phyloP scores from a whole-genome alignment of 2,113 vertebrate genomes.

The Pandion haliaetus region DNA sequence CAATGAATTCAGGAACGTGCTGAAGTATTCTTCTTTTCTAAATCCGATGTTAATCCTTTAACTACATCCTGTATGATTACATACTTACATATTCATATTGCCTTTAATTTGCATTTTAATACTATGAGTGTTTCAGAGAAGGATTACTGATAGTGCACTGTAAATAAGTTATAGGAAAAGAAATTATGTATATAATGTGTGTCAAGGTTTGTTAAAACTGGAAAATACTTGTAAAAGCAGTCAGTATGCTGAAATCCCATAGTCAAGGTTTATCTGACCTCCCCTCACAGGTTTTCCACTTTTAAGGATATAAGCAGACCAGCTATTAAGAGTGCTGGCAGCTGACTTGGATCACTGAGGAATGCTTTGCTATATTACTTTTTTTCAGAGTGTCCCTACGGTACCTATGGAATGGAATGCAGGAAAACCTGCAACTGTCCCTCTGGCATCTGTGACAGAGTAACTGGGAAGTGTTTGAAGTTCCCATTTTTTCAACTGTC shows the following conservation, averaged over 20 bases:
- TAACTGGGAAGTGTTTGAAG: conserved; percentile 88
- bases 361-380: background rate
- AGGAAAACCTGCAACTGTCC: conserved; percentile 88
- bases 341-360: background rate
- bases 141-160: background rate
- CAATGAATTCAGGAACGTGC: background rate
- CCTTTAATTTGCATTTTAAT: background rate
- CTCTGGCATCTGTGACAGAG: conserved; percentile 91
- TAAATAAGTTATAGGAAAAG: background rate
- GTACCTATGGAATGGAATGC: conserved; percentile 92
- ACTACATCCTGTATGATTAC: background rate
- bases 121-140: background rate
- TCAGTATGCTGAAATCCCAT: background rate
- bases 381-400: conserved; percentile 88
- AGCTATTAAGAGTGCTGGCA: background rate
- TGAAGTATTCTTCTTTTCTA: background rate
- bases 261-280: background rate
- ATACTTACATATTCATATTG: background rate
- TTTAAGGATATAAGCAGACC: background rate
- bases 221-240: background rate
- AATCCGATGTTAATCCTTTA: background rate
- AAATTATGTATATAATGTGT: background rate
- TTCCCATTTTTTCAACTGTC: conserved; percentile 88
- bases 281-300: background rate
- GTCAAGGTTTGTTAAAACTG: background rate